phyloP scores from a whole-genome alignment of 2,797 vertebrate genomes.

The Polyboroides typus region DNA sequence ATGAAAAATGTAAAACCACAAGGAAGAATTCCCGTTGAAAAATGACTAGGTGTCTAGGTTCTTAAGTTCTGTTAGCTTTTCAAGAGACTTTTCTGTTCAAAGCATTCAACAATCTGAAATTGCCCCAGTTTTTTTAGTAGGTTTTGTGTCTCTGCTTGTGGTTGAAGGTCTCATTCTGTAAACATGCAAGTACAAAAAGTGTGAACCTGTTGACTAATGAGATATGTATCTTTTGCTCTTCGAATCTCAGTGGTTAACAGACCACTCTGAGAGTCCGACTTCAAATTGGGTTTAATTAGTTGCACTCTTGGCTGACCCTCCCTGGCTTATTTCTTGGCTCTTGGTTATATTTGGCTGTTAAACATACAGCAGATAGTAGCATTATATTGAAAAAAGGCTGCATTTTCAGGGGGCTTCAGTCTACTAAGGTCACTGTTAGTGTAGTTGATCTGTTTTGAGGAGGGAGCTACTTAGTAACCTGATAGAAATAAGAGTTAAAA shows the following conservation, averaged over 20 bases:
- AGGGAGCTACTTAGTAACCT: not conserved
- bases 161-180: not conserved
- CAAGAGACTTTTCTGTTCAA: not conserved
- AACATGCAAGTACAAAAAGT: not conserved
- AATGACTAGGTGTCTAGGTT: not conserved
- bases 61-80: not conserved
- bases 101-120: not conserved
- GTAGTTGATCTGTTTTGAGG: not conserved
- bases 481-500: not conserved
- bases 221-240: not conserved
- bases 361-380: not conserved
- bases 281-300: not conserved
- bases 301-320: not conserved
- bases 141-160: not conserved
- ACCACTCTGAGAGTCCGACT: not conserved
- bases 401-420: not conserved
- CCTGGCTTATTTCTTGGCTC: not conserved
- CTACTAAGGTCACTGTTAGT: not conserved
- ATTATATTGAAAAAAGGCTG: not conserved
- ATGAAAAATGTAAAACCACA: not conserved
- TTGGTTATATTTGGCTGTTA: not conserved
- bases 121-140: not conserved
- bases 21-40: not conserved
- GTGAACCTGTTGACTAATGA: not conserved
- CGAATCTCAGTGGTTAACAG: not conserved